A percentile compares a stretch with the other conserved stretches of the same genome.
Conservation (phyloP, 1,140 invertebrate genomes). For the Drosophila trapezifrons region DNA sequence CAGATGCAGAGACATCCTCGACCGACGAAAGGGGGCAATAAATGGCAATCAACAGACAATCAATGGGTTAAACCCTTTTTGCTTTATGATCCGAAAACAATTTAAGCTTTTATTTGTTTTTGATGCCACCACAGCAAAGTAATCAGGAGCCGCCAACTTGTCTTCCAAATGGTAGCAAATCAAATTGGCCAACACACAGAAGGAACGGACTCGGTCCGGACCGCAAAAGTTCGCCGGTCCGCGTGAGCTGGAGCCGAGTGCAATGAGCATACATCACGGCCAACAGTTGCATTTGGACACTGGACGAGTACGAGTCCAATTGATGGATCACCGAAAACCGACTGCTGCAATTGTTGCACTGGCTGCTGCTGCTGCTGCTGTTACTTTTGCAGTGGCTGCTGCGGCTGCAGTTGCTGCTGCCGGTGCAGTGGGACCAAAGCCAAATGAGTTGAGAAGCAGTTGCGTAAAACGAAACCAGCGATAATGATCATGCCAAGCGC, state of each 20-base stretch:
- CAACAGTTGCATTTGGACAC: constrained; percentile 65
- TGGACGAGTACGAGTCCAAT: constrained; percentile 55
- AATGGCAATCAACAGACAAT: constrained; percentile 79
- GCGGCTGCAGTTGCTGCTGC: constrained; percentile 2
- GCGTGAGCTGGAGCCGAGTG: constrained; percentile 21
- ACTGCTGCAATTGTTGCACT: constrained; percentile 29
- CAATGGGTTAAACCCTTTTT: constrained; percentile 78
- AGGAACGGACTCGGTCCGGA: constrained; percentile 17
- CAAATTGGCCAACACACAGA: constrained; percentile 50
- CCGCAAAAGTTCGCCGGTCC: constrained; percentile 3
- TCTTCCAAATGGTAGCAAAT: constrained; percentile 70
- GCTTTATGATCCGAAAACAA: constrained; percentile 82
- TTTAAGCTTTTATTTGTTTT: constrained; percentile 82
- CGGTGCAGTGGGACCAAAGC: constrained; percentile 47
- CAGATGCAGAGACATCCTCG: constrained; percentile 25
- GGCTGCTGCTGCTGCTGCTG: constrained; percentile 10
- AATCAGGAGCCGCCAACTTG: constrained; percentile 56
- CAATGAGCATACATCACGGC: constrained; percentile 77
- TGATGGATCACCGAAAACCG: constrained; percentile 79
- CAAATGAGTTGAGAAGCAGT: constrained; percentile 78
- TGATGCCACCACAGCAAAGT: constrained; percentile 73
- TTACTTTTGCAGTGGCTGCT: neutral
- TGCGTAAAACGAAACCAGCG: constrained; percentile 76
- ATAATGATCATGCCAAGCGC: constrained; percentile 82
- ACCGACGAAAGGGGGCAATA: constrained; percentile 54